Base-by-base conservation (phyloP, 2,888 invertebrate species). In the Brenthis daphne region DNA sequence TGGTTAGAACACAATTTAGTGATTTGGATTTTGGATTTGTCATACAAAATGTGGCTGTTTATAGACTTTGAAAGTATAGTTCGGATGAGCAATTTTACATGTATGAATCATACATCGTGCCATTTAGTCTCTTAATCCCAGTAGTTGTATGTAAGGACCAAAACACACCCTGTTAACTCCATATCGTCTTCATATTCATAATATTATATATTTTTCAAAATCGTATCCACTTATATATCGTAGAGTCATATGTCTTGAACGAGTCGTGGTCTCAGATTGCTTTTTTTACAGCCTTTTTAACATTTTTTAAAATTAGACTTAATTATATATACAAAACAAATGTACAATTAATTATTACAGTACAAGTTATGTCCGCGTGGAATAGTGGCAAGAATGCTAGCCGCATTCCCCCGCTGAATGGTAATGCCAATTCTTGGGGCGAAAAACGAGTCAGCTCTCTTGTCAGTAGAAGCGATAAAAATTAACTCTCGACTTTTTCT, bases 111-210 rank as follows among this genome's bases (percentile, higher is more conserved):
- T 50, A 29, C 61, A 13, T 56, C 48, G 47, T 37, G 51, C n/a
- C 6, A 29, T 50, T 50, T 60, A n/a, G 29, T 55, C 12, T 61
- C 61, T 61, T 47, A 61, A 51, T 33, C 71, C 75, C 81, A 79
- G 80, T 86, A 83, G 80, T 82, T 79, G 77, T 80, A 79, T 77
- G 74, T 88, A 89, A 88, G 89, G 89, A 89, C 89, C 89, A 89
- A 87, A 80, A 76, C 83, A 83, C 63, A 85, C 80, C 79, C 65
- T 80, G 79, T 76, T 80, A 80, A 78, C 77, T 77, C 86, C 88
- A 89, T 88, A 89, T 87, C 88, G 88, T 68, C 68, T 56, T 69
- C 67, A 73, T 73, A 74, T 72, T 70, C 70, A 65, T 64, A 47
- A 63, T 63, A 63, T 53, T 53, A 48, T 75, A 75, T 73, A 74